phyloP scores from a whole-genome alignment of 2,797 vertebrate genomes.

The Agapornis canus region DNA sequence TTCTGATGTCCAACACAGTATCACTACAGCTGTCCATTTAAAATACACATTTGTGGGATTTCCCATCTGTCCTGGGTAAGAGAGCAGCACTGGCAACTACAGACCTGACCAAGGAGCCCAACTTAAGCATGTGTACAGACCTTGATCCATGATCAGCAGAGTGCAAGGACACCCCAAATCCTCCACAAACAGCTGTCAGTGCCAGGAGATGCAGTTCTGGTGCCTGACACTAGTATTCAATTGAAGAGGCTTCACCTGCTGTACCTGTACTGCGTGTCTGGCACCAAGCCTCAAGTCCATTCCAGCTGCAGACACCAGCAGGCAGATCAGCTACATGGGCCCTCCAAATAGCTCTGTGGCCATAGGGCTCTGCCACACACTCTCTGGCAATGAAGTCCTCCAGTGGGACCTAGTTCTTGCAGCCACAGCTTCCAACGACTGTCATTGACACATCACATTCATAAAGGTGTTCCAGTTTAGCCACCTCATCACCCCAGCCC shows the following conservation, averaged over 20 bases:
- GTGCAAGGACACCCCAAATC: neutral
- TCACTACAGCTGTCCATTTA: neutral
- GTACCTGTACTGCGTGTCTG: neutral
- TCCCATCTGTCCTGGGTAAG: neutral
- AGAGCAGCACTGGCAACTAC: neutral
- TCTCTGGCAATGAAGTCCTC: neutral
- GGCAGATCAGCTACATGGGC: accelerated
- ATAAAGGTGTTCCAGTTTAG: neutral
- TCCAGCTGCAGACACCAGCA: neutral
- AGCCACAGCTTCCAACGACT: neutral
- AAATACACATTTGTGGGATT: neutral
- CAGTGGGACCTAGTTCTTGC: neutral
- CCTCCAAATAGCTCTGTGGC: neutral
- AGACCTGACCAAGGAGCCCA: neutral
- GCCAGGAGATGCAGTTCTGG: neutral
- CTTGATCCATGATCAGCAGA: neutral
- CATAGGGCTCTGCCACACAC: neutral
- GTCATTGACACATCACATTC: neutral
- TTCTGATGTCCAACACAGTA: neutral
- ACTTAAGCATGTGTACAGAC: neutral
- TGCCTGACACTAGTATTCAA: neutral
- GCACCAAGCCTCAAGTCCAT: accelerated
- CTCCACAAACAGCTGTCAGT: neutral
- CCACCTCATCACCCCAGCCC: neutral
- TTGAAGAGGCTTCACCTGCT: neutral